Evolutionary conservation across 2,888 invertebrate genomes (phyloP).

Genomic region (Unio pictorum): DNA sequence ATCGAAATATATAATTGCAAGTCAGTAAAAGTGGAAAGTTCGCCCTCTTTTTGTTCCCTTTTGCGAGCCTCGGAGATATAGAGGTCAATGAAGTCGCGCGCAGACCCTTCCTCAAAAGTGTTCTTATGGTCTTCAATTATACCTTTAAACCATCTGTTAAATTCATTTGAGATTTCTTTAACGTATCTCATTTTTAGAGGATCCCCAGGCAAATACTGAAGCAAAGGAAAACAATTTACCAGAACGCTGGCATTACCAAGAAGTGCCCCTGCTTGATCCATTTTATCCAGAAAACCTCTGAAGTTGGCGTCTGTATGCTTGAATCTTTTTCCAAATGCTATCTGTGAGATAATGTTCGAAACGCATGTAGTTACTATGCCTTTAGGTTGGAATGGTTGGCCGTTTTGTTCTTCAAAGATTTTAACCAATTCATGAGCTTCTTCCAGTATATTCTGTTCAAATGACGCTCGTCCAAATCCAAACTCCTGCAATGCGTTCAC

Average conservation of each 20-base stretch:
- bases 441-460: conserved; percentile 21
- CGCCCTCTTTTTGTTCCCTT: not conserved
- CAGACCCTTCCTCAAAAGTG: conserved; percentile 6
- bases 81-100: conserved; percentile 15
- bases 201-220: conserved; percentile 21
- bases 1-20: conserved; percentile 26
- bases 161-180: not conserved
- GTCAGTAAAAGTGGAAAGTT: conserved; percentile 11
- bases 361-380: not conserved
- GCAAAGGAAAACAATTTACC: conserved; percentile 15
- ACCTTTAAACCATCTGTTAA: conserved; percentile 5
- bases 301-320: conserved; percentile 23
- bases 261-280: conserved; percentile 3
- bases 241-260: conserved; percentile 1
- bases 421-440: conserved; percentile 18
- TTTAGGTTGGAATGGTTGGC: conserved; percentile 17
- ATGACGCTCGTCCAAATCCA: conserved; percentile 15
- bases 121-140: conserved; percentile 8
- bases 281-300: conserved; percentile 8
- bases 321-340: conserved; percentile 11
- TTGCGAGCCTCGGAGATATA: conserved; percentile 16
- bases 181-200: conserved; percentile 6
- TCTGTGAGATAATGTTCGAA: no score
- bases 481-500: conserved; percentile 14
- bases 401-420: conserved; percentile 6